phyloP scores from a whole-genome alignment of 2,888 invertebrate species.

The Campoplex capitator region DNA sequence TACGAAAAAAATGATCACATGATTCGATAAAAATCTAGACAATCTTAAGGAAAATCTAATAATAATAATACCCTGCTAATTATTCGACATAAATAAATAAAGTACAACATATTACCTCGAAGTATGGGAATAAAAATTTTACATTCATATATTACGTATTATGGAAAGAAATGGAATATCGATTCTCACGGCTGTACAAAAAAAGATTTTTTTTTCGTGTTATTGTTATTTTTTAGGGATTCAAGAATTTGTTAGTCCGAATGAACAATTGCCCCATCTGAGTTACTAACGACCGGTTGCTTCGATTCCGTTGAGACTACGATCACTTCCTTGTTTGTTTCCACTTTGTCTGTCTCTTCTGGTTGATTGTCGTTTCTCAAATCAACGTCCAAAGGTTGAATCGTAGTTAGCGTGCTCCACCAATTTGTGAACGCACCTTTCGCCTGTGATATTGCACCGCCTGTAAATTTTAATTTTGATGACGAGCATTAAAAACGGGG shows the following conservation, averaged over 20 bases:
- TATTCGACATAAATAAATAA: conserved; percentile 40
- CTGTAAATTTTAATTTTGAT: conserved; percentile 81
- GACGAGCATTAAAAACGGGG: not conserved
- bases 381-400: conserved; percentile 82
- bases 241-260: conserved; percentile 59
- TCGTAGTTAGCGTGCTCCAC: conserved; percentile 91
- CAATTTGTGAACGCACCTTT: conserved; percentile 94
- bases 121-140: not conserved
- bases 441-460: conserved; percentile 95
- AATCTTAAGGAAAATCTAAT: conserved; percentile 16
- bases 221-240: not conserved
- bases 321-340: conserved; percentile 38
- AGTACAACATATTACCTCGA: not conserved
- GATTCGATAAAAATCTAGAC: conserved; percentile 11
- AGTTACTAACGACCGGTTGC: conserved; percentile 39
- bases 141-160: conserved; percentile 44
- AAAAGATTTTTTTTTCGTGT: not conserved
- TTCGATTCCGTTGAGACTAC: conserved; percentile 52
- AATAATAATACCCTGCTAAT: conserved; percentile 34
- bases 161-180: conserved; percentile 48
- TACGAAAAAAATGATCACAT: conserved; percentile 24
- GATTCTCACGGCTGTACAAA: conserved; percentile 59
- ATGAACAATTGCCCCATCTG: conserved; percentile 46
- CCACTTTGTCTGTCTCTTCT: conserved; percentile 59
- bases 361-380: conserved; percentile 65